phyloP scores from a whole-genome alignment of 1,140 invertebrate species.

The Drosophila bocki region DNA sequence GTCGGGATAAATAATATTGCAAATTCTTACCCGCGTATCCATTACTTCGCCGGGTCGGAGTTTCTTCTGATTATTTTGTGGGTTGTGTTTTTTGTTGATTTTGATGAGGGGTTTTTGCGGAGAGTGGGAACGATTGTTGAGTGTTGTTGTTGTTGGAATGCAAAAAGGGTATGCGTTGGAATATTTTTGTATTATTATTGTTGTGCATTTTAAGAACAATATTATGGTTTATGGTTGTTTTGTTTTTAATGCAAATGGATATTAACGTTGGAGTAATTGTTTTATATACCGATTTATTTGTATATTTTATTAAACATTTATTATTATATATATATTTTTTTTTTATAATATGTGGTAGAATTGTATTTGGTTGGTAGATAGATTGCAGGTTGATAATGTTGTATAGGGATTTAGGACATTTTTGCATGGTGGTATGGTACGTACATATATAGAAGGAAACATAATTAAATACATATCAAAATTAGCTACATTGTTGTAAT shows the following conservation, averaged over 20 bases:
- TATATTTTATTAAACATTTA: background rate
- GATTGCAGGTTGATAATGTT: constrained; percentile 41
- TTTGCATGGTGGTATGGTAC: constrained; percentile 43
- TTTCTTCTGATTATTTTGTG: constrained; percentile 87
- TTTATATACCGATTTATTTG: constrained; percentile 20
- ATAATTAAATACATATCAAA: constrained; percentile 56
- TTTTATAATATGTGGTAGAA: constrained; percentile 25
- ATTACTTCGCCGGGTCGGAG: constrained; percentile 96
- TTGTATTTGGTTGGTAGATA: constrained; percentile 15
- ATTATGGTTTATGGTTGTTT: constrained; percentile 30
- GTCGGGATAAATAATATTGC: constrained; percentile 1
- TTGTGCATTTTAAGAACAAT: constrained; percentile 19
- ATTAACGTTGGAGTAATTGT: constrained; percentile 35
- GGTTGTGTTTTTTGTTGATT: constrained; percentile 21
- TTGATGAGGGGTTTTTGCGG: constrained; percentile 73
- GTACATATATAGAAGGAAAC: constrained; percentile 70
- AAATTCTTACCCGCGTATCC: constrained; percentile 95
- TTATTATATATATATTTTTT: constrained; percentile 23
- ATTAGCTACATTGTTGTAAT: constrained; percentile 46
- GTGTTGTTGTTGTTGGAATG: constrained; percentile 55
- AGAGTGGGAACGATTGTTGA: constrained; percentile 70
- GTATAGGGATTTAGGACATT: constrained; percentile 54
- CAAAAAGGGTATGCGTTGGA: constrained; percentile 49
- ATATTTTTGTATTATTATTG: constrained; percentile 30
- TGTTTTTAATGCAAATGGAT: constrained; percentile 50